Percentiles rank a stretch among this genome's conserved stretches.
These are phyloP conservation scores for Myopa testacea DNA, from an alignment of 2,888 invertebrate species.

Conservation along the genomic window DNA sequence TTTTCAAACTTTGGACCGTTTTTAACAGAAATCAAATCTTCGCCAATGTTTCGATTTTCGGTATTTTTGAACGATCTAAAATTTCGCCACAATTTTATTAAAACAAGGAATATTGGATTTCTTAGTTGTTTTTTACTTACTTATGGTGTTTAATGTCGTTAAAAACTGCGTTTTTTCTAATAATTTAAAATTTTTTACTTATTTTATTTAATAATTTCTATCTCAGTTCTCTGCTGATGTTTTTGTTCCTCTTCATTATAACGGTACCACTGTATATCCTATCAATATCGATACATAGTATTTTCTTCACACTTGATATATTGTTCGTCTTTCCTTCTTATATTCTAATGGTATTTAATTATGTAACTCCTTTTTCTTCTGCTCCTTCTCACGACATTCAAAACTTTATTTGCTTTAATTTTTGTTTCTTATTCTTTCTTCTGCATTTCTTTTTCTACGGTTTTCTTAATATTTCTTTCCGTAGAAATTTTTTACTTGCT, in stretches of 20 bases:
- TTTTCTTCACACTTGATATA: neutral
- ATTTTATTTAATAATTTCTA: too few species aligned
- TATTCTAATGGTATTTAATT: neutral
- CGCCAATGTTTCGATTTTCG: too few species aligned
- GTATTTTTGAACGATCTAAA: too few species aligned
- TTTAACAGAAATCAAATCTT: too few species aligned
- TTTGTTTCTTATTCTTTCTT: neutral
- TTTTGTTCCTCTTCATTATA: neutral
- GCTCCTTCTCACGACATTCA: neutral
- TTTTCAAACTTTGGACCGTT: too few species aligned
- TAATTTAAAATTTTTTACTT: too few species aligned
- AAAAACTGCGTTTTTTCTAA: too few species aligned
- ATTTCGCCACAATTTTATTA: too few species aligned
- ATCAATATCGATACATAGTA: neutral
- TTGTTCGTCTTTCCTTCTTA: neutral
- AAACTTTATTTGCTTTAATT: neutral
- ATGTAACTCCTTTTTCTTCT: neutral
- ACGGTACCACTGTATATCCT: neutral
- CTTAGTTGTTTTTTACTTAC: too few species aligned
- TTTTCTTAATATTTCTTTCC: neutral
- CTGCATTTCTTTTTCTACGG: neutral
- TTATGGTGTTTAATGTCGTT: too few species aligned
- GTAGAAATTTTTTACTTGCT: constrained; percentile 1
- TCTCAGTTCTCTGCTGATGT: too few species aligned
- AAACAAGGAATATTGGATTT: too few species aligned